phyloP scores from a whole-genome alignment of 2,888 invertebrate genomes.

The Entomobrya multifasciata region DNA sequence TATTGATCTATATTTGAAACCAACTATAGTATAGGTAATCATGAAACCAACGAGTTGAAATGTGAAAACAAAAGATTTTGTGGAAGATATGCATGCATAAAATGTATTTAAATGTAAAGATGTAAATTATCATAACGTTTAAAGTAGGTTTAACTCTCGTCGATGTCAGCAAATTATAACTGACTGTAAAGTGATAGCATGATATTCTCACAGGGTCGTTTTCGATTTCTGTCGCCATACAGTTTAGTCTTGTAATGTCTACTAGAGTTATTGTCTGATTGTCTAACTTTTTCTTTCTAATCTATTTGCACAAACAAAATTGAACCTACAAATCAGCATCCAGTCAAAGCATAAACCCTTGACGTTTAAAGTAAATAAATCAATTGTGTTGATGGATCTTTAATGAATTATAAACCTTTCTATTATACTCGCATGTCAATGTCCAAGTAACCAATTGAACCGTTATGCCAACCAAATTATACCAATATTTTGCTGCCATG shows the following conservation, averaged over 20 bases:
- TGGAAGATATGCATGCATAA: background rate
- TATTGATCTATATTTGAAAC: background rate
- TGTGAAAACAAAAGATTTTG: background rate
- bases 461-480: too few species aligned
- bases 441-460: constrained; percentile 5
- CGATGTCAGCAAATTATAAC: background rate
- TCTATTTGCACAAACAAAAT: background rate
- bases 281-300: background rate
- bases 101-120: background rate
- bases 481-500: too few species aligned
- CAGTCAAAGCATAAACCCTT: too few species aligned
- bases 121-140: background rate
- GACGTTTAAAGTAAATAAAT: background rate
- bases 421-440: constrained; percentile 3
- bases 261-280: background rate
- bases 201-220: constrained; percentile 23
- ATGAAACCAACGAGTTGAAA: background rate
- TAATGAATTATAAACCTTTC: background rate
- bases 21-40: constrained; percentile 3
- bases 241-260: background rate
- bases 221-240: background rate
- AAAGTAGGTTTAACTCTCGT: background rate
- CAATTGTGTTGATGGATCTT: background rate
- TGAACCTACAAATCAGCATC: constrained; percentile 14
- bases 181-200: background rate